Base-by-base conservation (phyloP, 2,113 vertebrate genomes). In the Ammodramus savannarum region DNA sequence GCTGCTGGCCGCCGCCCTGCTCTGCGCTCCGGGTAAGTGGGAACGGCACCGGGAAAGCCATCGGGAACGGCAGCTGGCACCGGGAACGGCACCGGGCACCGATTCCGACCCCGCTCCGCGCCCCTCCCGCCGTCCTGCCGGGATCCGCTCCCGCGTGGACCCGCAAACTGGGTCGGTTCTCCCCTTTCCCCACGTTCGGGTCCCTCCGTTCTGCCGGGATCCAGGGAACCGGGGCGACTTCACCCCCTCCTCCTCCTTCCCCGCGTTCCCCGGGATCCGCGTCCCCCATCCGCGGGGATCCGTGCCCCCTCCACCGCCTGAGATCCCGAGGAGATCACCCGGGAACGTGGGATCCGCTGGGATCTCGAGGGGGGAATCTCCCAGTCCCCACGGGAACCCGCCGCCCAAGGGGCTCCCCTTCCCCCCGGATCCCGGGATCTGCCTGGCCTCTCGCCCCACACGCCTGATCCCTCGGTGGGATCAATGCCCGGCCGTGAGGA, bases 1-100 rank as follows among this genome's bases (percentile, higher is more conserved):
- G 71, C 81, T 95, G 90, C 81, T 95, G 76, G 76, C 32, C 65
- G 71, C 71, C 71, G 61, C 90, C 81, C 66, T 92, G 66, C 61
- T 95, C 77, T 77, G 82, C 61, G 49, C 66, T 8, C 44, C 77
- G 32, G 93, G 93, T 92, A 55, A 87, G 90, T 31, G 74, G 25
- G 67, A 36, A 48, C 23, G 25, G 19, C 25, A 23, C 22, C 51
- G 52, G 43, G 61, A 85, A 75, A 5, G 43, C 41, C 51, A 75
- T 11, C 61, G 31, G 43, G 36, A 85, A 26, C 3, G 20, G 67
- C 80, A 52, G 10, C 81, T 8, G 73, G 73, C 54, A 44, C 36
- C 38, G 36, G 59, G 43, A 48, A 48, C 19, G 19, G 51, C 41
- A 48, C 19, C 43, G 49, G 49, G 43, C 71, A 11, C 36, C 43